Evolutionary conservation across 2,797 vertebrate species (phyloP).

Genomic region (Typhlichthys subterraneus): DNA sequence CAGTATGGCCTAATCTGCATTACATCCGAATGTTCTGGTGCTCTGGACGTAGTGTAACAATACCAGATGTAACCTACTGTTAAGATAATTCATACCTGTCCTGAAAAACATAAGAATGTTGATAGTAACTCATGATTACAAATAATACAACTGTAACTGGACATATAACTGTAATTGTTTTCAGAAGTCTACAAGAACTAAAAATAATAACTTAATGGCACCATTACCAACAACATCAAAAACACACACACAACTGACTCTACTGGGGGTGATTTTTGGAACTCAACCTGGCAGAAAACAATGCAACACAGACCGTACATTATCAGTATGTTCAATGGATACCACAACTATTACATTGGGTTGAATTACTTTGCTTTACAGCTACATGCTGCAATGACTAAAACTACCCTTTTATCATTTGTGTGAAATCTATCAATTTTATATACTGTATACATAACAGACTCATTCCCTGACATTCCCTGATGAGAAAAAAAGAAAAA

Average conservation of each 20-base stretch:
- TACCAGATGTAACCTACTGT: background rate
- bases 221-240: constrained; percentile 23
- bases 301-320: constrained; percentile 4
- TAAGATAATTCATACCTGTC: constrained; percentile 30
- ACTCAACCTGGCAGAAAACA: constrained; percentile 15
- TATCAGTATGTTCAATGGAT: too few species aligned
- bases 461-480: too few species aligned
- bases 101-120: background rate
- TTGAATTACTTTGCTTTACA: background rate
- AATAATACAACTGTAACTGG: constrained; percentile 12
- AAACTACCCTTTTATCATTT: background rate
- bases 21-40: background rate
- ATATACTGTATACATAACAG: too few species aligned
- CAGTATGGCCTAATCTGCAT: constrained; percentile 9
- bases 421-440: too few species aligned
- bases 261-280: constrained; percentile 40
- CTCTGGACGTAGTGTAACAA: background rate
- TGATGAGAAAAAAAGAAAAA: too few species aligned
- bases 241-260: constrained; percentile 21
- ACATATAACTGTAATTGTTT: constrained; percentile 16
- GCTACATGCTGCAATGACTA: background rate
- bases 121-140: constrained; percentile 4
- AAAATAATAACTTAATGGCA: background rate
- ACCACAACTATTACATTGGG: background rate
- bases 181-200: too few species aligned